Evolutionary conservation across 2,888 invertebrate species (phyloP).

Genomic region (Rhorus exstirpatorius): DNA sequence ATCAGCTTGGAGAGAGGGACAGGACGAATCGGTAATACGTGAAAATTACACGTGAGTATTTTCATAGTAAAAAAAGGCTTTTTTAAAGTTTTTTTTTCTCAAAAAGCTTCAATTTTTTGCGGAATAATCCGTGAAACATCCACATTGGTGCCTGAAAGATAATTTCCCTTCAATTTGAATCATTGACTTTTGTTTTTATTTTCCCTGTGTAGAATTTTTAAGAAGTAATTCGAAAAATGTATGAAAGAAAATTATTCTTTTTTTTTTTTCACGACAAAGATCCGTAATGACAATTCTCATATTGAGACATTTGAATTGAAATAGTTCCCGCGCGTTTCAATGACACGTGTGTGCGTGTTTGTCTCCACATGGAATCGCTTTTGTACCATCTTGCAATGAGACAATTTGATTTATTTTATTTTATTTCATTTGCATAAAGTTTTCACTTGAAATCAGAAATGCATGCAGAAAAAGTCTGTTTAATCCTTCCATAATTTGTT

Average conservation of each 20-base stretch:
- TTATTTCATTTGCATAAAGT: neutral
- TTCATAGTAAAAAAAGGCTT: neutral
- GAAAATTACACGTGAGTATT: conserved; percentile 46
- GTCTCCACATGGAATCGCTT: neutral
- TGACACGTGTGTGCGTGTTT: conserved; percentile 6
- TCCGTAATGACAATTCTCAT: neutral
- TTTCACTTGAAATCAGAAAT: neutral
- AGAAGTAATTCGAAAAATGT: neutral
- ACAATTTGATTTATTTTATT: neutral
- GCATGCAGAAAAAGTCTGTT: neutral
- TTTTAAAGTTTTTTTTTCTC: neutral
- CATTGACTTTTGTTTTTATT: neutral
- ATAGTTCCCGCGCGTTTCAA: conserved; percentile 24
- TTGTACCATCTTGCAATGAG: neutral
- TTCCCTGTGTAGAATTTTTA: neutral
- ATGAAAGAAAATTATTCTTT: neutral
- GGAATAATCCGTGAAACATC: no score
- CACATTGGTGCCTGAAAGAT: no score
- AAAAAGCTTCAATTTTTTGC: no score
- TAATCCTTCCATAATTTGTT: no score
- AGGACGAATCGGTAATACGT: conserved; percentile 31
- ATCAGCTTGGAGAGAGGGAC: neutral
- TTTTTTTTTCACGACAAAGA: neutral
- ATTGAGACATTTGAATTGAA: neutral
- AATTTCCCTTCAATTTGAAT: no score